Evolutionary conservation across 2,113 vertebrate species (phyloP).

Genomic region (Aptenodytes patagonicus): DNA sequence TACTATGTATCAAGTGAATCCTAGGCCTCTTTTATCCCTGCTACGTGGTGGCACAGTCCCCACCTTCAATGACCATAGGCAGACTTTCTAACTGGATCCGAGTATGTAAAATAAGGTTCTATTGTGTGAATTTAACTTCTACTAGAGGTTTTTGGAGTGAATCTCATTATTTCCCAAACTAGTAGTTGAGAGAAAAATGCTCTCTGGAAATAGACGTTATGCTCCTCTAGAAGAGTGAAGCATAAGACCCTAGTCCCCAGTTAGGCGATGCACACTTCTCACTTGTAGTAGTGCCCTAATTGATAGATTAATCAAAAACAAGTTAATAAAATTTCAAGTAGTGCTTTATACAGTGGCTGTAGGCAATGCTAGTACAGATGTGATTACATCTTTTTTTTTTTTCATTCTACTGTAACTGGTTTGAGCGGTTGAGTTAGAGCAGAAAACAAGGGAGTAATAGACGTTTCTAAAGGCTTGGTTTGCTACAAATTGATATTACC

Average conservation of each 20-base stretch:
- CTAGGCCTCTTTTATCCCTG: neutral
- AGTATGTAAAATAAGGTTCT: neutral
- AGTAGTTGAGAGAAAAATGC: neutral
- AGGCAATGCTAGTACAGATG: neutral
- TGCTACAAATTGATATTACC: neutral
- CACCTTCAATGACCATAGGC: neutral
- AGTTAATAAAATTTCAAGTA: neutral
- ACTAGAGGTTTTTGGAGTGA: neutral
- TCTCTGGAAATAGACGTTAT: neutral
- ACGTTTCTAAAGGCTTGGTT: neutral
- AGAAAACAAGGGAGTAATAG: neutral
- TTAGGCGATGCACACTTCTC: neutral
- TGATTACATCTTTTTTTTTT: neutral
- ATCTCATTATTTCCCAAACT: neutral
- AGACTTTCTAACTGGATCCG: neutral
- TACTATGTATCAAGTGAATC: neutral
- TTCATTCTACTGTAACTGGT: neutral
- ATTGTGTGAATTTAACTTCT: neutral
- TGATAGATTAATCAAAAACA: neutral
- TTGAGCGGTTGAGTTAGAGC: neutral
- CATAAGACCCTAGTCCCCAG: neutral
- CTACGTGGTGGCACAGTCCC: accelerated
- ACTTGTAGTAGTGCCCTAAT: neutral
- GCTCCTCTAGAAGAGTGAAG: neutral
- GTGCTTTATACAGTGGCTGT: neutral